A percentile compares a stretch with the other conserved stretches of the same genome.
Evolutionary conservation across 2,797 vertebrate species (phyloP).

Genomic region (Melopsittacus undulatus): DNA sequence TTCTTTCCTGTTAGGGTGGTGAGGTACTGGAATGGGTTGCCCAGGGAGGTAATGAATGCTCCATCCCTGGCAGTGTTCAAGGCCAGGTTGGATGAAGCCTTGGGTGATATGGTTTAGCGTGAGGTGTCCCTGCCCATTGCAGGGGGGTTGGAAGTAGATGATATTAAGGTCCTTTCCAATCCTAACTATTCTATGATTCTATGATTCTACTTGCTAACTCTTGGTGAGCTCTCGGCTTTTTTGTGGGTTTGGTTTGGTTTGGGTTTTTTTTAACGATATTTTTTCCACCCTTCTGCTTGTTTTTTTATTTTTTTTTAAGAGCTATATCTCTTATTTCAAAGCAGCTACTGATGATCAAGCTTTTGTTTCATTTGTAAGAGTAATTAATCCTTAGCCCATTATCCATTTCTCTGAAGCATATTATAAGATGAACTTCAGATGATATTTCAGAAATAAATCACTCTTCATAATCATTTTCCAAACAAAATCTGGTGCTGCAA

Average conservation of each 20-base stretch:
- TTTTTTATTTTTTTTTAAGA: background rate
- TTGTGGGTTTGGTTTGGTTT: rapidly evolving
- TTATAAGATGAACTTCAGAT: background rate
- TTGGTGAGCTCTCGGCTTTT: rapidly evolving
- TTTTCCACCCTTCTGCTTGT: background rate
- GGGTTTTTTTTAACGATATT: background rate
- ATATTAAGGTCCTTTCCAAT: too few relatives aligned
- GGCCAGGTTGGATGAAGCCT: too few relatives aligned
- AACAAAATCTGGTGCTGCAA: background rate
- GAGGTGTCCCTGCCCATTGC: too few relatives aligned
- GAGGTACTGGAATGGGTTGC: too few relatives aligned
- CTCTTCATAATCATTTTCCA: background rate
- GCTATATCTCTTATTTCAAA: background rate
- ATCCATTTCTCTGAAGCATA: background rate
- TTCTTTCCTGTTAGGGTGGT: too few relatives aligned
- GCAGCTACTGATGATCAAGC: background rate
- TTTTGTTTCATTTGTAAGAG: background rate
- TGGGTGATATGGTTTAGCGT: too few relatives aligned
- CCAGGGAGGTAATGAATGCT: too few relatives aligned
- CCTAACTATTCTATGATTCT: too few relatives aligned
- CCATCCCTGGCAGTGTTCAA: too few relatives aligned
- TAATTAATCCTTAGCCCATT: background rate
- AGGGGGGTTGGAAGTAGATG: too few relatives aligned
- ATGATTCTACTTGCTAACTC: background rate
- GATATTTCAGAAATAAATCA: background rate